Evolutionary conservation across 2,113 vertebrate genomes (phyloP), one percentile per base, ranked within the genome.

Genomic region (Grallaria varia): DNA sequence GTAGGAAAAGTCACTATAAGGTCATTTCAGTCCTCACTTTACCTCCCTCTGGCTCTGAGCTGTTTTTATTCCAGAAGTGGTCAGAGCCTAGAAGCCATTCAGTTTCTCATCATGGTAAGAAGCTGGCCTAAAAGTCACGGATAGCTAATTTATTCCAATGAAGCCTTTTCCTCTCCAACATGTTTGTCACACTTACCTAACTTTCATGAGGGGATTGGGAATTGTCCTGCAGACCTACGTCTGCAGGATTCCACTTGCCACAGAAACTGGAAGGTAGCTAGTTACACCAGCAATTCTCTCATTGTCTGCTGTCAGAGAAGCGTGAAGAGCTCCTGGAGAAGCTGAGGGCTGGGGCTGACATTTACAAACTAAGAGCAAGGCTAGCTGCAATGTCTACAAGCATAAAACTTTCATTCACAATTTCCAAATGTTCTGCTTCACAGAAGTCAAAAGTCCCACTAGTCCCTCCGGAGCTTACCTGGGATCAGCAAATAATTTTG

Each of bases 371-470:
- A 52, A 68, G 49, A 85, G 50, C 50, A 80, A 83, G 62, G 25
- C 56, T 88, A 89, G 28, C 39, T 84, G 24, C 79, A 90, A 35
- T 37, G 44, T 88, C 95, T 93, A 37, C 75, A 86, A 75, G 56
- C 50, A 66, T 8, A 80, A 74, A 50, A 74, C 68, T 77, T 86
- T 60, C 52, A 71, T 85, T 74, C 68, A 66, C 71, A 44, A 56
- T 63, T 96, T 92, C 68, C 78, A 71, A 78, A 84, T 49, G 60
- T 84, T 96, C 85, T 95, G 90, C 87, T 91, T 96, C 85, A 67
- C 37, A 49, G 82, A 93, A 90, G 79, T 67, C 42, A 28, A 56
- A 77, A 71, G 59, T 88, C 52, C 19, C 50, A 67, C 55, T 67
- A n/a, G 55, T 86, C 85, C 63, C 75, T 86, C 30, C 78, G 72